phyloP scores from a whole-genome alignment of 2,113 vertebrate species.

The Sylvia atricapilla region DNA sequence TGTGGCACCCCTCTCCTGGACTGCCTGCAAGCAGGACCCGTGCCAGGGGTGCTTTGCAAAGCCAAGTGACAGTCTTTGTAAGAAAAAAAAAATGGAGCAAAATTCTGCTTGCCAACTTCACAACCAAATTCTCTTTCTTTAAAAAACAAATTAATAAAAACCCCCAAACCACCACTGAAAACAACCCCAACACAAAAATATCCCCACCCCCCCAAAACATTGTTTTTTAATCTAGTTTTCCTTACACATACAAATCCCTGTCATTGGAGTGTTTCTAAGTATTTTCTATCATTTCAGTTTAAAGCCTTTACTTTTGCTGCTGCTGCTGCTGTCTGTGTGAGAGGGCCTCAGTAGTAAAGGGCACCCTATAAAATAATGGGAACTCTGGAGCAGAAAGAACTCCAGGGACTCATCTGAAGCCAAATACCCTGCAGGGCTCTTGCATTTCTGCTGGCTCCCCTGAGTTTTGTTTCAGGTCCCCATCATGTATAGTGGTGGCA shows the following conservation, averaged over 20 bases:
- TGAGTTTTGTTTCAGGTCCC: not conserved
- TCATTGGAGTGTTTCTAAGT: not conserved
- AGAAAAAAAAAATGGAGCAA: not conserved
- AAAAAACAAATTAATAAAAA: not conserved
- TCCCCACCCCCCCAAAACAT: rapidly evolving
- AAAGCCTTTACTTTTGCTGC: not conserved
- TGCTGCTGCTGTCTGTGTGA: not conserved
- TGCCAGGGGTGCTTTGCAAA: not conserved
- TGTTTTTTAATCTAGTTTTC: not conserved
- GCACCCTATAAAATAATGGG: not conserved
- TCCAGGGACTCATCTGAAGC: not conserved
- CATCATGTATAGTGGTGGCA: not conserved
- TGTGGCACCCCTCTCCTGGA: not conserved
- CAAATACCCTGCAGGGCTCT: not conserved
- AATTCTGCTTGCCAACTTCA: not conserved
- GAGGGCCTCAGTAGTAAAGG: not conserved
- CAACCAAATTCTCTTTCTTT: not conserved
- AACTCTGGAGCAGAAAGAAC: not conserved
- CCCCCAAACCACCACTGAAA: not conserved
- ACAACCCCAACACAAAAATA: not conserved
- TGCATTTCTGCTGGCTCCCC: not conserved
- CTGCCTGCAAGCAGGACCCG: not conserved
- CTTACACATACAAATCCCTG: not conserved
- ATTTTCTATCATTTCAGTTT: not conserved
- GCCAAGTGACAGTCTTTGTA: not conserved